Evolutionary conservation across 53 echinoderm and acorn worm species (phyloP).

Genomic region (Temnopleurus reevesii): DNA sequence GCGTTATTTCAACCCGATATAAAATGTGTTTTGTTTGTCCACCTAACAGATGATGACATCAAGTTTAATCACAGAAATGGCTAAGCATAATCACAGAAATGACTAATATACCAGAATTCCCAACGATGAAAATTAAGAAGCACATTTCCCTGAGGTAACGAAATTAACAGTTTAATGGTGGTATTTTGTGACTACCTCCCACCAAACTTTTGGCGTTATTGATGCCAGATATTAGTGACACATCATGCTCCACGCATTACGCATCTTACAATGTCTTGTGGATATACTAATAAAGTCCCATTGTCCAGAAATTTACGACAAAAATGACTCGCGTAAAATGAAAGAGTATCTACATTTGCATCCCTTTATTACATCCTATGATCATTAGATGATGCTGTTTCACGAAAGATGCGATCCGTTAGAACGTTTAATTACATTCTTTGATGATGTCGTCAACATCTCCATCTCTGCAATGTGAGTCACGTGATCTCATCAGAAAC

Average conservation of each 20-base stretch:
- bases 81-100: too few species aligned
- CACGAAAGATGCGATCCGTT: neutral
- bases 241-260: neutral
- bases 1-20: neutral
- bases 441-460: conserved; percentile 11
- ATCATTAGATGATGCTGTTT: conserved; percentile 24
- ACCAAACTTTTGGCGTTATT: neutral
- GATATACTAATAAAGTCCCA: too few species aligned
- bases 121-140: neutral
- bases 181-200: neutral
- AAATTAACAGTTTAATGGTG: neutral
- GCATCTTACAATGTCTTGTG: too few species aligned
- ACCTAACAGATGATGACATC: neutral
- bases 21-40: neutral
- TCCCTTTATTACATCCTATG: conserved; percentile 18
- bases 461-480: neutral
- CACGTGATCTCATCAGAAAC: conserved; percentile 32
- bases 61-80: neutral
- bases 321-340: neutral
- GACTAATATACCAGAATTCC: conserved; percentile 27
- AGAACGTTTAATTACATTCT: conserved; percentile 8
- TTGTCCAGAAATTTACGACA: neutral
- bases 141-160: neutral
- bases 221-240: conserved; percentile 10
- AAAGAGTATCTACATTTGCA: conserved; percentile 14